These are phyloP conservation scores for Trichacis sp. DNA, from an alignment of 2,888 invertebrate genomes.

Conservation along the genomic window DNA sequence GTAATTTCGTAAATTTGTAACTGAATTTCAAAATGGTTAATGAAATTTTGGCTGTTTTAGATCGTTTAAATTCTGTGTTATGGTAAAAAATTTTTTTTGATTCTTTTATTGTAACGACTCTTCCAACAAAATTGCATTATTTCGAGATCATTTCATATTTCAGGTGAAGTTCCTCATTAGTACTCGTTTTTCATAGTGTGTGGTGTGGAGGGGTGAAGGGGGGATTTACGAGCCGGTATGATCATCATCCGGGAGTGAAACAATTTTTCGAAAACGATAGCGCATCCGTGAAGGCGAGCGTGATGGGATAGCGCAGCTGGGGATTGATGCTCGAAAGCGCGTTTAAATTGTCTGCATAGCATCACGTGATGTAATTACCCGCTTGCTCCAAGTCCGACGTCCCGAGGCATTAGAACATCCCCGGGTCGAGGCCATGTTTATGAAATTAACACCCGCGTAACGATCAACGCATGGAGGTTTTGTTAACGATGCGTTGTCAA, in stretches of 20 bases:
- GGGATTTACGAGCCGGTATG: background rate
- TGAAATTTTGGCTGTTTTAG: no score
- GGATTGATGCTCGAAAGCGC: slow-evolving; percentile 12
- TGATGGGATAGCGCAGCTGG: slow-evolving; percentile 1
- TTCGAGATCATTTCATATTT: no score
- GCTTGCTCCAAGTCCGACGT: slow-evolving; percentile 2
- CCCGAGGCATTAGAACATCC: background rate
- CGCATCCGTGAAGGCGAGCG: background rate
- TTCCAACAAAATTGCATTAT: no score
- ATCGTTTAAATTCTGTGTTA: no score
- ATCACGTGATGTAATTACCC: slow-evolving; percentile 17
- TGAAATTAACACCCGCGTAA: background rate
- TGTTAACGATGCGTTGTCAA: background rate
- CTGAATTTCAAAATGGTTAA: no score
- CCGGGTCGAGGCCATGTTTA: background rate
- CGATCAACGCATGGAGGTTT: background rate
- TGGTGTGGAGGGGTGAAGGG: no score
- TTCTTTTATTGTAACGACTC: no score
- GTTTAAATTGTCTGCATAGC: slow-evolving; percentile 19
- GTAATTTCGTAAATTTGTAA: no score
- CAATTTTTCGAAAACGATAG: background rate
- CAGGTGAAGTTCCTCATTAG: no score
- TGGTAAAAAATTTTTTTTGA: no score
- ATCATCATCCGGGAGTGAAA: slow-evolving; percentile 1
- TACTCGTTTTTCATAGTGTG: no score